phyloP scores from a whole-genome alignment of 2,888 invertebrate genomes.

The Vannuccia rotundouncinata region DNA sequence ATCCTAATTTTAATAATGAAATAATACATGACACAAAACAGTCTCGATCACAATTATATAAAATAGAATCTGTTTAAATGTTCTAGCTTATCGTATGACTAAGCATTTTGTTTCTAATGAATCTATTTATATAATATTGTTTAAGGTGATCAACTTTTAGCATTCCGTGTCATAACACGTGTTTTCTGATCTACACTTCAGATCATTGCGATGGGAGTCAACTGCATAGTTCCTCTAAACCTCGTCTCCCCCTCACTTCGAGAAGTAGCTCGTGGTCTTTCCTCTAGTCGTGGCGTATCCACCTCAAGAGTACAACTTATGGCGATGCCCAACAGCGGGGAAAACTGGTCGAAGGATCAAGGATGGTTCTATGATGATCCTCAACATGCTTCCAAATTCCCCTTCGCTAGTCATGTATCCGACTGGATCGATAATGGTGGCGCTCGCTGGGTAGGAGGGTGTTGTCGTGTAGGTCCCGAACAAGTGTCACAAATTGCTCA shows the following conservation, averaged over 20 bases:
- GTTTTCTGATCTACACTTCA: too few relatives aligned
- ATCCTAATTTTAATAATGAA: not conserved
- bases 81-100: too few relatives aligned
- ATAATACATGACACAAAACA: too few relatives aligned
- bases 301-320: conserved; percentile 60
- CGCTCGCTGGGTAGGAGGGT: conserved; percentile 79
- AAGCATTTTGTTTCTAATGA: too few relatives aligned
- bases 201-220: conserved; percentile 77
- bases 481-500: conserved; percentile 61
- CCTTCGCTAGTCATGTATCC: not conserved
- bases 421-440: conserved; percentile 57
- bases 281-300: not conserved
- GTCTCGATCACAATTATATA: too few relatives aligned
- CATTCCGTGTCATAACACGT: too few relatives aligned
- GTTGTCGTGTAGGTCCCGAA: conserved; percentile 76
- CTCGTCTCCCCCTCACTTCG: conserved; percentile 57
- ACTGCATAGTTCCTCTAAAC: conserved; percentile 68
- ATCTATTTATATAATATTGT: too few relatives aligned
- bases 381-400: not conserved
- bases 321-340: conserved; percentile 87
- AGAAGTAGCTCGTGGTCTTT: conserved; percentile 35
- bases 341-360: conserved; percentile 65
- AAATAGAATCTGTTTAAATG: too few relatives aligned
- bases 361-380: conserved; percentile 40
- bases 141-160: too few relatives aligned